Evolutionary conservation across 2,888 invertebrate genomes (phyloP), one percentile per base, ranked within the genome.

Genomic region (Aquatica leii): DNA sequence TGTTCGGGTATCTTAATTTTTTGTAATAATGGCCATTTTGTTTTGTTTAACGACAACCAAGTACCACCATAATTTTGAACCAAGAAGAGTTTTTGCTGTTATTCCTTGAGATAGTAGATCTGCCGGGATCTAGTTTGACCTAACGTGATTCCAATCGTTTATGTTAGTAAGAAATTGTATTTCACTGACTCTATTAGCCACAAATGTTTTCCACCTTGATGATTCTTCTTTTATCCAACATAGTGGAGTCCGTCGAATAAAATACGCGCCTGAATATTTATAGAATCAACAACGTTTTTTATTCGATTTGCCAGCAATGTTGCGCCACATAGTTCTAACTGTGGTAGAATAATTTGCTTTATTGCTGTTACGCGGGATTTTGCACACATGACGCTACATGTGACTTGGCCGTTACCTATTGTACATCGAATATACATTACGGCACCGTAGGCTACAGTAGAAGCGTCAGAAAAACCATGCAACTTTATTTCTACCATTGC

Each of bases 281-380:
- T 8, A 37, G 50, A 24, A 1, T 20, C 31, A 1, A 6, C 1
- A 1, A 14, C n/a, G 8, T 34, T 51, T 31, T 51, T 9, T 1
- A 37, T 18, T n/a, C 43, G 35, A 3, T 31, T 43, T 12, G 56
- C 14, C 12, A 56, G 35, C 1, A 48, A 11, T 14, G 41, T 20
- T 4, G 61, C 67, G 21, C 68, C 62, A 52, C 57, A 69, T 8
- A 69, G 31, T 41, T 68, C 66, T n/a, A 68, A 46, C 35, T 63
- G 24, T 2, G 67, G 68, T 37, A 68, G 40, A 2, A 59, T 61
- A 15, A 55, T 18, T n/a, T 15, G 21, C 49, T 67, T 60, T 14
- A 67, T 9, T 1, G 67, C 69, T 20, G 66, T 56, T 12, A 69
- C 66, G 15, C 59, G 41, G 2, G 61, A 58, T 52, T 69, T 69